These are phyloP conservation scores for Hyposoter dolosus DNA, from an alignment of 2,888 invertebrate species.

Conservation along the genomic window DNA sequence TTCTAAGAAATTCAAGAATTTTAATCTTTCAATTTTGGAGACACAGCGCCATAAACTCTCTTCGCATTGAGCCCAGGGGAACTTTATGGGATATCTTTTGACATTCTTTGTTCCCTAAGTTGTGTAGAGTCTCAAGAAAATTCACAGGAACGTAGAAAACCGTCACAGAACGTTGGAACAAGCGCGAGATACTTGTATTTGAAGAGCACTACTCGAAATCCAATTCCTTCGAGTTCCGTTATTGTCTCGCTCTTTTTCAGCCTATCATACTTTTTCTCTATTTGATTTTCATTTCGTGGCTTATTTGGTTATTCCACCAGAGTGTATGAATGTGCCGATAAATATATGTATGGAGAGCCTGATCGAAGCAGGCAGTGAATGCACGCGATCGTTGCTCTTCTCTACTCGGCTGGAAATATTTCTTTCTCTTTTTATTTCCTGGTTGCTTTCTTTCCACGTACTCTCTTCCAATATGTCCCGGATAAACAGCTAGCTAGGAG, in stretches of 20 bases:
- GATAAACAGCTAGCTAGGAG: conserved; percentile 31
- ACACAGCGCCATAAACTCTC: no score
- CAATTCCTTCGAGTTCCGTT: conserved; percentile 25
- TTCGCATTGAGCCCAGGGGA: no score
- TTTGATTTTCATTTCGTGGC: conserved; percentile 59
- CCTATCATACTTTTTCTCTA: conserved; percentile 29
- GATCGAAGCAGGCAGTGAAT: conserved; percentile 6
- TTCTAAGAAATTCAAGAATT: no score
- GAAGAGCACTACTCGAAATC: conserved; percentile 37
- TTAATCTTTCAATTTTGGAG: no score
- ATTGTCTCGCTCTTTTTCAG: conserved; percentile 21
- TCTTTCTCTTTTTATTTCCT: conserved; percentile 2
- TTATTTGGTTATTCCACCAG: conserved; percentile 52
- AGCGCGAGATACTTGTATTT: neutral
- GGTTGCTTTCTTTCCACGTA: conserved; percentile 15
- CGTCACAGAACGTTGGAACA: neutral
- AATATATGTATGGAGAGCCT: neutral
- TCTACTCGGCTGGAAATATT: conserved; percentile 47
- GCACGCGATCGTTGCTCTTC: conserved; percentile 37
- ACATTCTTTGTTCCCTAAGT: neutral
- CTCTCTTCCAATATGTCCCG: conserved; percentile 44
- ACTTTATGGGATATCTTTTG: neutral
- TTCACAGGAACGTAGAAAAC: neutral
- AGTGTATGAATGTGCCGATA: neutral
- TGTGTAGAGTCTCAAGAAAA: neutral